A percentile compares a stretch with the other conserved stretches of the same genome.
phyloP scores from a whole-genome alignment of 2,797 vertebrate genomes.

The Danio jaintianensis region DNA sequence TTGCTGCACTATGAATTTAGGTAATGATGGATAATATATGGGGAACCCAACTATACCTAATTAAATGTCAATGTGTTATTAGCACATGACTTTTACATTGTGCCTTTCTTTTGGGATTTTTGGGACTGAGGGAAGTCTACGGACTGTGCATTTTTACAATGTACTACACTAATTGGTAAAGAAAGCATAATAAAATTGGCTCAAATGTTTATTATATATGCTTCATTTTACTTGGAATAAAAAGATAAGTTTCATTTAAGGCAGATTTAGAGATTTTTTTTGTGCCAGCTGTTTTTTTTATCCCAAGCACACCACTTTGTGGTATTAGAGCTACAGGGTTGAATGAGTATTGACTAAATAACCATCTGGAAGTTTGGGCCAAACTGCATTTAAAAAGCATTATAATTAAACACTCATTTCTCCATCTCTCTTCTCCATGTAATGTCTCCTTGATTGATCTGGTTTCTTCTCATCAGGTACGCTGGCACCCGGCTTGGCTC shows the following conservation, averaged over 20 bases:
- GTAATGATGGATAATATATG: background rate
- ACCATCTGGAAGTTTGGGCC: constrained; percentile 39
- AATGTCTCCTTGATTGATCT: constrained; percentile 56
- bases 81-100: background rate
- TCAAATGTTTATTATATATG: background rate
- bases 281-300: background rate
- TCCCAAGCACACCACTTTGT: constrained; percentile 1
- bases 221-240: background rate
- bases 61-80: background rate
- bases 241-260: background rate
- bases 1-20: background rate
- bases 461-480: constrained; percentile 57
- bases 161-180: background rate
- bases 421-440: constrained; percentile 22
- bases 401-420: constrained; percentile 23
- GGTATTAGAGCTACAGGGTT: constrained; percentile 6
- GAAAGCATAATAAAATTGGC: background rate
- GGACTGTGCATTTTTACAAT: too few relatives aligned
- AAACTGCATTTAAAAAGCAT: constrained; percentile 31
- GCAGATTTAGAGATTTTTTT: background rate
- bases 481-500: constrained; percentile 51
- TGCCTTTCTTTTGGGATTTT: background rate
- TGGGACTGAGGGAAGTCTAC: background rate
- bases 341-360: constrained; percentile 27
- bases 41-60: constrained; percentile 21